Evolutionary conservation across 2,797 vertebrate species (phyloP), one percentile per base, ranked within the genome.

Genomic region (Sebastes trivittatus): DNA sequence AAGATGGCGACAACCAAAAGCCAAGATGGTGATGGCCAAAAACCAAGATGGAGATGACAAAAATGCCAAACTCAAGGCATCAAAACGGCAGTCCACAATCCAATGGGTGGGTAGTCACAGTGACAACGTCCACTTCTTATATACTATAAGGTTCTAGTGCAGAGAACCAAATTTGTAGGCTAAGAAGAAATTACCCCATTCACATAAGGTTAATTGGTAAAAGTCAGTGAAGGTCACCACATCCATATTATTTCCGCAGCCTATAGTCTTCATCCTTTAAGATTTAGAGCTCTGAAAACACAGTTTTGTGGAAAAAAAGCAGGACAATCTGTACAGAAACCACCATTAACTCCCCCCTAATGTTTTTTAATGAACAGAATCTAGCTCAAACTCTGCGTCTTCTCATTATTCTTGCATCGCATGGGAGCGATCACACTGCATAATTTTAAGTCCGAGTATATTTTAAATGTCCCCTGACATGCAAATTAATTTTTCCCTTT

Each of bases 371-470:
- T 87, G 71, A 87, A 74, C 64, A 61, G 58, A 75, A 68, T 75
- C 34, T 30, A 67, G 66, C 77, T 82, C 84, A 77, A 73, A 83
- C 72, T 84, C 71, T 64, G 36, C 10, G 30, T 85, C 60, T 65
- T 77, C 75, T 90, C 83, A 86, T 90, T 88, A 88, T 80, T 84
- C 86, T 70, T 79, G 67, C 80, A 81, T 81, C 75, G 5, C 81
- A 78, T 72, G 72, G 85, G 81, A 86, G 59, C 56, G 9, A 78
- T 88, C 78, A 65, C 14, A 58, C 69, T 54, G 75, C 75, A 66
- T 74, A 78, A 66, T 66, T 75, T 84, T 36, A 52, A 86, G 61
- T 63, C 22, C 1, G 78, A 81, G 56, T 72, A 60, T 30, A 81
- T 84, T 85, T 83, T 76, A 82, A 82, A 84, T 76, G 74, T 81